Percentiles rank a stretch among this genome's conserved stretches.
Evolutionary conservation across 2,113 vertebrate genomes (phyloP).

Genomic region (Himantopus leucocephalus): DNA sequence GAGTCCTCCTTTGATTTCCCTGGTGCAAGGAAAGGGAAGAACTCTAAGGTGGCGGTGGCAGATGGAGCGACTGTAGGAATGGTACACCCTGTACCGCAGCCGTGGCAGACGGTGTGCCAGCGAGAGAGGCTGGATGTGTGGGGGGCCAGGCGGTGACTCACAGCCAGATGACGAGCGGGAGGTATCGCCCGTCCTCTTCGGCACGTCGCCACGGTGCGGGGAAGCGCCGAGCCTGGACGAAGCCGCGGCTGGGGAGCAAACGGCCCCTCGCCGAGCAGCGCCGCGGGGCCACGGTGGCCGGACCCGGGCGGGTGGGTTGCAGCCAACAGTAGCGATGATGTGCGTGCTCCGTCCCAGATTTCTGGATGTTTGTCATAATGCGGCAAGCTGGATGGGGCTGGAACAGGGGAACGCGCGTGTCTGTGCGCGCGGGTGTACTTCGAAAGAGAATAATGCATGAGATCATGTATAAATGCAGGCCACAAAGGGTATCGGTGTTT

Average conservation of each 20-base stretch:
- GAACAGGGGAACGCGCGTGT: fast-evolving
- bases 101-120: neutral
- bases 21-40: neutral
- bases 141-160: neutral
- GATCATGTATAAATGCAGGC: fast-evolving
- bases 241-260: fast-evolving
- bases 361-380: neutral
- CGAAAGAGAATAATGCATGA: neutral
- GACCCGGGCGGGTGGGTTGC: neutral
- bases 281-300: fast-evolving
- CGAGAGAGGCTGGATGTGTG: neutral
- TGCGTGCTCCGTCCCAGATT: fast-evolving
- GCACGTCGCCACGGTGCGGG: fast-evolving
- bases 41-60: neutral
- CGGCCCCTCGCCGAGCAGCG: fast-evolving
- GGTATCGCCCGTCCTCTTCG: neutral
- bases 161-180: neutral
- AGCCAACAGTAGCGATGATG: fast-evolving
- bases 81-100: neutral
- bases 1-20: neutral
- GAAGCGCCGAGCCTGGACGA: neutral
- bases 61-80: neutral
- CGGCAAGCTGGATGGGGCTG: neutral
- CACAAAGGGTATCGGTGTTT: fast-evolving
- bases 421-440: neutral